phyloP scores from a whole-genome alignment of 2,797 vertebrate genomes.

The Enteromius argenteus region DNA sequence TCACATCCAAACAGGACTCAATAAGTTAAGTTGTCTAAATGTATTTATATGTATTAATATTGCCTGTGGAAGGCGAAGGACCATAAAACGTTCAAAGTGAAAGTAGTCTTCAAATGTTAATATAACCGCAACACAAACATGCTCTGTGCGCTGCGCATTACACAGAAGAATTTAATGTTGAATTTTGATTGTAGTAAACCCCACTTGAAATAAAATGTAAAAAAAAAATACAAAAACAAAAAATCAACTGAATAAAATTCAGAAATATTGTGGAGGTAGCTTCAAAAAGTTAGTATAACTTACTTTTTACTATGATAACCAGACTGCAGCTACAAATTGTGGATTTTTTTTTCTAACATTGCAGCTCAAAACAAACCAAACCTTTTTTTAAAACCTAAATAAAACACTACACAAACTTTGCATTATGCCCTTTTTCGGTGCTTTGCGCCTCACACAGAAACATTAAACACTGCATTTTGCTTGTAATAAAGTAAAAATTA shows the following conservation, averaged over 20 bases:
- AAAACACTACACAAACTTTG: neutral
- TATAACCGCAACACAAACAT: neutral
- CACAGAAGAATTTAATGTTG: neutral
- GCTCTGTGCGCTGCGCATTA: neutral
- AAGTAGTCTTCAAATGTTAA: no score
- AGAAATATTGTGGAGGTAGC: neutral
- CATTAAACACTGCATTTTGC: slow-evolving; percentile 5
- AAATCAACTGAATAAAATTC: neutral
- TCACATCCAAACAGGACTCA: no score
- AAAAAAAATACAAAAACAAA: neutral
- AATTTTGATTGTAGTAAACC: neutral
- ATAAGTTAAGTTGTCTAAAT: no score
- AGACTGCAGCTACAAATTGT: neutral
- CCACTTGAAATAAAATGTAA: neutral
- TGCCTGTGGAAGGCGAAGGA: no score
- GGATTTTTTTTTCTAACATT: no score
- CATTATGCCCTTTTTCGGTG: neutral
- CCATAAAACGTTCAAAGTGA: no score
- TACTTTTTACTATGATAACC: neutral
- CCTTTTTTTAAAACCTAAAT: neutral
- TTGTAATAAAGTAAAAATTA: slow-evolving; percentile 4
- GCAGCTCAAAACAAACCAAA: neutral
- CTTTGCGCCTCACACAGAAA: neutral
- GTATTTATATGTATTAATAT: no score
- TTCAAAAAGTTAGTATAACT: neutral